These are phyloP conservation scores for Hozukius guyotensis DNA, from an alignment of 2,797 vertebrate species.

Conservation along the genomic window DNA sequence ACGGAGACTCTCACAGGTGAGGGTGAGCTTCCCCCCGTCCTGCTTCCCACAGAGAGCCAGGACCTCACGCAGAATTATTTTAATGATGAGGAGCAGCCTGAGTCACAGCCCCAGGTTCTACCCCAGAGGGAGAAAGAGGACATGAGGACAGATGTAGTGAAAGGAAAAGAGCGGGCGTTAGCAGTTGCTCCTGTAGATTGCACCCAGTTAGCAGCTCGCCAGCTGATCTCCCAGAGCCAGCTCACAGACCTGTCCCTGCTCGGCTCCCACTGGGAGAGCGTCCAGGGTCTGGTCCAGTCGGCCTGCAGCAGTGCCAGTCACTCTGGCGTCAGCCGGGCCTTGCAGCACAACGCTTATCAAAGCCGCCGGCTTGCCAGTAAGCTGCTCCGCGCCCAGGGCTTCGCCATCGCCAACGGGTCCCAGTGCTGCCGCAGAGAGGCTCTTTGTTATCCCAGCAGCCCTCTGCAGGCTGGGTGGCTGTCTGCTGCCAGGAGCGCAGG, in stretches of 20 bases:
- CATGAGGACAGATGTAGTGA: slow-evolving; percentile 54
- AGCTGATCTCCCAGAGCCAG: slow-evolving; percentile 88
- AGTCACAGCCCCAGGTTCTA: slow-evolving; percentile 11
- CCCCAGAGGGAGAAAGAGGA: slow-evolving; percentile 47
- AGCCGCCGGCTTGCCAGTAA: slow-evolving; percentile 86
- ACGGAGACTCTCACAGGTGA: slow-evolving; percentile 82
- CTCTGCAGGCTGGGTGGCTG: slow-evolving; percentile 71
- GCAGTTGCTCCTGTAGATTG: slow-evolving; percentile 70
- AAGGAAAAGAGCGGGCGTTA: slow-evolving; percentile 42
- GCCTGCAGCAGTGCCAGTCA: slow-evolving; percentile 79
- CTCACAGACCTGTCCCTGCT: slow-evolving; percentile 89
- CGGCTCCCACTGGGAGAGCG: slow-evolving; percentile 92
- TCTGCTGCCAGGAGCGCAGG: slow-evolving; percentile 65
- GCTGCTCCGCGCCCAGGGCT: slow-evolving; percentile 83
- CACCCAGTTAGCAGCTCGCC: slow-evolving; percentile 72
- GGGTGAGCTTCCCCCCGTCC: slow-evolving; percentile 33
- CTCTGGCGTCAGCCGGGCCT: slow-evolving; percentile 76
- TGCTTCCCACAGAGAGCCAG: slow-evolving; percentile 10
- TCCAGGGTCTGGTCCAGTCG: slow-evolving; percentile 91
- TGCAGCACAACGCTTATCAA: slow-evolving; percentile 87
- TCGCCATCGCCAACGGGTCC: slow-evolving; percentile 76
- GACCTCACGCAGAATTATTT: slow-evolving; percentile 23
- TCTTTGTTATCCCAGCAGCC: slow-evolving; percentile 65
- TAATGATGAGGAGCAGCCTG: slow-evolving; percentile 19
- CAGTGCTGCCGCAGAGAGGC: slow-evolving; percentile 88